Conservation (phyloP, 2,888 invertebrate species). For the Diarsia rubi region DNA sequence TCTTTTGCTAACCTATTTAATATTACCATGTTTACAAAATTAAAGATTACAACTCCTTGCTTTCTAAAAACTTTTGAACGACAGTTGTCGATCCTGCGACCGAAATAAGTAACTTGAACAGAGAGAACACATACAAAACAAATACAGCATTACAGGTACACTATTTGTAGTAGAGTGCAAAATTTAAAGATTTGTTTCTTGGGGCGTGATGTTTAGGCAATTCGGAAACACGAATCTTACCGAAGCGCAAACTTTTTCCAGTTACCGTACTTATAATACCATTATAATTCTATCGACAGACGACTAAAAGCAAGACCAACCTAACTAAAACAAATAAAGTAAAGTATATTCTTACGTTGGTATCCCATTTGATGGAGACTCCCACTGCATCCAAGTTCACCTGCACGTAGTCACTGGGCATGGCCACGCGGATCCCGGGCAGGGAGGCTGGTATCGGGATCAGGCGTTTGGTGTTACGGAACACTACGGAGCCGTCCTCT, state of each 20-base stretch:
- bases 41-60: background rate
- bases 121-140: background rate
- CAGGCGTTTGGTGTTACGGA: conserved; percentile 88
- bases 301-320: background rate
- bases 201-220: background rate
- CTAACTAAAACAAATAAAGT: conserved; percentile 31
- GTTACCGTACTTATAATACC: background rate
- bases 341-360: conserved; percentile 85
- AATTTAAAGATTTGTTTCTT: background rate
- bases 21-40: background rate
- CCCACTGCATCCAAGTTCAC: conserved; percentile 93
- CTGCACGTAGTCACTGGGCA: conserved; percentile 93
- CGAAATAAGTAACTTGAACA: background rate
- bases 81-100: background rate
- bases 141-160: background rate
- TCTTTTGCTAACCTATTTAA: background rate
- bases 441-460: conserved; percentile 94
- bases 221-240: background rate
- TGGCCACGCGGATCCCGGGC: conserved; percentile 93
- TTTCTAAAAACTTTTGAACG: background rate
- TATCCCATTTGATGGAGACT: conserved; percentile 95
- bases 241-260: background rate
- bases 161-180: background rate
- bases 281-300: background rate
- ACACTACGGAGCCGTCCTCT: conserved; percentile 90